Base-by-base conservation (phyloP, 2,888 invertebrate genomes). In the Ypsolopha scabrella region DNA sequence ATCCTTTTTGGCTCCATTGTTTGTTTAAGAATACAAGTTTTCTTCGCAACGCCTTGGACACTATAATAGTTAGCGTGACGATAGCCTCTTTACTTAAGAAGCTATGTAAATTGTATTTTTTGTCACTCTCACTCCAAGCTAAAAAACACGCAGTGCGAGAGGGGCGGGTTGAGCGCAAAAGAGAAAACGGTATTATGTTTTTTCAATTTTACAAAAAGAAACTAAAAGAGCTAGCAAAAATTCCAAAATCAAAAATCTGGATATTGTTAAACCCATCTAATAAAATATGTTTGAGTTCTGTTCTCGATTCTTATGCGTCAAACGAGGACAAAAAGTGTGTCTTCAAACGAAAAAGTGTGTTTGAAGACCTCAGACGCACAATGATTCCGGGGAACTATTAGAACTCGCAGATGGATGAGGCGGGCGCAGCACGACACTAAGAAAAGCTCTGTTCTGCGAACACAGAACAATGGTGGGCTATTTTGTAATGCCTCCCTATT, bases 401-500 rank as follows among this genome's bases (percentile, higher is more conserved):
- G 68, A 64, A 60, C 64, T 67, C 69, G 64, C 70, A 67, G 71
- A 79, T 73, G n/a, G n/a, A n/a, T 66, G 67, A 60, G 61, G 64
- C 68, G 63, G 67, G 67, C 67, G 65, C 67, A 63, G 61, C 66
- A 68, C 49, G 14, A 7, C 39, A 71, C 24, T 4, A 24, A 24
- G 68, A 71, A 72, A 67, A 65, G 61, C 61, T 36, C 44, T 68
- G 75, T 83, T 83, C 85, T 70, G 72, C 77, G 81, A 82, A 85
- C 70, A 57, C 71, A 75, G 75, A 81, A 86, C 86, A 86, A 86
- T 85, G 72, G 81, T 70, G 72, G 70, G 77, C 80, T 75, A 77
- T 83, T 81, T 82, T 82, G 81, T 82, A 83, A 83, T 82, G 72
- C 65, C 72, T 75, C 78, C 78, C 76, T 76, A 80, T 82, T 80